Percentiles rank a stretch among this genome's conserved stretches.
Evolutionary conservation across 2,797 vertebrate species (phyloP).

Genomic region (Sebastes trivittatus): DNA sequence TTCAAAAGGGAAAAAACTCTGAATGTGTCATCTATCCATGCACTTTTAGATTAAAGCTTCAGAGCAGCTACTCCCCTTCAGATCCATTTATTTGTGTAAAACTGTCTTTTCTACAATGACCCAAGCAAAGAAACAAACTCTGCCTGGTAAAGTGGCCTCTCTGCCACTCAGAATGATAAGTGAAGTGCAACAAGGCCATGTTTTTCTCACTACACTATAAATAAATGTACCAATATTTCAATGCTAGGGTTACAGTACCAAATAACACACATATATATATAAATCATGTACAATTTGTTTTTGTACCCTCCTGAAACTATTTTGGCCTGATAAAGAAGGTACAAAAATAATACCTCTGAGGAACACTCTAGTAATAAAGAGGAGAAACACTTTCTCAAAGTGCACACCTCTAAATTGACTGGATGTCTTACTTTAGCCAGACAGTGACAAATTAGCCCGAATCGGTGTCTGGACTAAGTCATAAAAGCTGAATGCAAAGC

Average conservation of each 20-base stretch:
- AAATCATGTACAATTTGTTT: neutral
- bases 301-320: neutral
- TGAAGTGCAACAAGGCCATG: neutral
- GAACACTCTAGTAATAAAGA: neutral
- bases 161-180: neutral
- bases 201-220: neutral
- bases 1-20: neutral
- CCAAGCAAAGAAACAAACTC: neutral
- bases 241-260: neutral
- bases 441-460: neutral
- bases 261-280: neutral
- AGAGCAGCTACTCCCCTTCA: neutral
- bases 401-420: neutral
- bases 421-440: neutral
- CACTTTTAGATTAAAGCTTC: neutral
- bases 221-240: neutral
- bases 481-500: neutral
- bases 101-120: neutral
- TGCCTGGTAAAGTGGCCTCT: neutral
- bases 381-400: neutral
- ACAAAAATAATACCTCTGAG: neutral
- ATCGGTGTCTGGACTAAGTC: neutral
- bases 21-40: neutral
- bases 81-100: constrained; percentile 1
- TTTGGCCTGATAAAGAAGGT: neutral